Evolutionary conservation across 2,888 invertebrate genomes (phyloP).

Genomic region (Eledona agricola): DNA sequence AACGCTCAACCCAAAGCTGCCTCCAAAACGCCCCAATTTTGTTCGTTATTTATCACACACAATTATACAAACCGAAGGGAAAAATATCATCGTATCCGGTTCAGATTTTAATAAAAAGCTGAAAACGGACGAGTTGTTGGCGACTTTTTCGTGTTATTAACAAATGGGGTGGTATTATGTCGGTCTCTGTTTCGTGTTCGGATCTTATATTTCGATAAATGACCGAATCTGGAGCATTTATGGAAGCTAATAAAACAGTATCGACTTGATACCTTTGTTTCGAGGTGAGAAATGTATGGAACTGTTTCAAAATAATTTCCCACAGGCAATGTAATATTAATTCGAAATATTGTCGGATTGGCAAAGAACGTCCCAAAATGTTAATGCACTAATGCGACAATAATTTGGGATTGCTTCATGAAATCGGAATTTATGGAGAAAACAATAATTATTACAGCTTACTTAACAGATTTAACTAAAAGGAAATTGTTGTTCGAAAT

Average conservation of each 20-base stretch:
- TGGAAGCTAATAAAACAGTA: slow-evolving; percentile 23
- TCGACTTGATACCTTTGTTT: slow-evolving; percentile 20
- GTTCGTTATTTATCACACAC: not conserved
- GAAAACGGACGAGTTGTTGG: not conserved
- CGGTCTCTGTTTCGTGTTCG: slow-evolving; percentile 8
- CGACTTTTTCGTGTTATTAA: slow-evolving; percentile 14
- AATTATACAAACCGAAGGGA: too few relatives aligned
- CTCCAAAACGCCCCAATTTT: too few relatives aligned
- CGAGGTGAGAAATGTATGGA: slow-evolving; percentile 26
- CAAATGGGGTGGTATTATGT: slow-evolving; percentile 11
- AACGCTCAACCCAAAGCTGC: slow-evolving; percentile 1
- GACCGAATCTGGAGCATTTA: slow-evolving; percentile 22
- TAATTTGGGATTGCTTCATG: too few relatives aligned
- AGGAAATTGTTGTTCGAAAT: slow-evolving; percentile 7
- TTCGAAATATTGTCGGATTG: slow-evolving; percentile 23
- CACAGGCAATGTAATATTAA: slow-evolving; percentile 37
- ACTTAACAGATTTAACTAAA: slow-evolving; percentile 2
- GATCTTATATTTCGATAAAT: slow-evolving; percentile 17
- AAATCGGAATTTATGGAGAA: slow-evolving; percentile 4
- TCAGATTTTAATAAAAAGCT: slow-evolving; percentile 13
- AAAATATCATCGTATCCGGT: not conserved
- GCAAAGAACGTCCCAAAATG: too few relatives aligned
- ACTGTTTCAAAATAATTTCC: slow-evolving; percentile 36
- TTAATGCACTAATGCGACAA: too few relatives aligned
- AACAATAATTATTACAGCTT: slow-evolving; percentile 1